A percentile compares a stretch with the other conserved stretches of the same genome.
phyloP scores from a whole-genome alignment of 2,797 vertebrate genomes.

The Bovichtus diacanthus region DNA sequence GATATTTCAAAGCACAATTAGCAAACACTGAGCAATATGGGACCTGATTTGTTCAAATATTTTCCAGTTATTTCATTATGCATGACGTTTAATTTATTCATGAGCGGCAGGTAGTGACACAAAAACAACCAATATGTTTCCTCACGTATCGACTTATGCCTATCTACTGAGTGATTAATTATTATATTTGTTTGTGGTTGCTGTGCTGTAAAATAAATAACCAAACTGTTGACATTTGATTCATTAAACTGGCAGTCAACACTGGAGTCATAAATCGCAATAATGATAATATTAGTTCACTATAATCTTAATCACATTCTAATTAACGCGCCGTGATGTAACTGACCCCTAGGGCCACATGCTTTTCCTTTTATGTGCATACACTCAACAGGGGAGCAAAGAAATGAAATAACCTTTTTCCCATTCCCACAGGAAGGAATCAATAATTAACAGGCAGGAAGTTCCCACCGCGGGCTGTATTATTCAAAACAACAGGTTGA shows the following conservation, averaged over 20 bases:
- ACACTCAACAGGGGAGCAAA: slow-evolving; percentile 36
- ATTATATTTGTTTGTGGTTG: slow-evolving; percentile 7
- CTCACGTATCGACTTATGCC: slow-evolving; percentile 41
- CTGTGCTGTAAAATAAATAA: slow-evolving; percentile 8
- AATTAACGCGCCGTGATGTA: slow-evolving; percentile 35
- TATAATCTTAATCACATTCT: slow-evolving; percentile 8
- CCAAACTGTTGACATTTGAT: slow-evolving; percentile 35
- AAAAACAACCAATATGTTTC: slow-evolving; percentile 38
- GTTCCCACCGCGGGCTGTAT: slow-evolving; percentile 45
- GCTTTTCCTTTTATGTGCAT: neutral
- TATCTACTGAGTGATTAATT: slow-evolving; percentile 47
- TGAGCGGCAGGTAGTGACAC: slow-evolving; percentile 42
- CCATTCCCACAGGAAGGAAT: slow-evolving; percentile 60
- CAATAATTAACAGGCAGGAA: slow-evolving; percentile 69
- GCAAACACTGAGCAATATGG: slow-evolving; percentile 25
- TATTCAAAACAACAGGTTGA: slow-evolving; percentile 57
- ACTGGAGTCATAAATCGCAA: slow-evolving; percentile 12
- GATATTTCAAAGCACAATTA: neutral
- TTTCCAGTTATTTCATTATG: slow-evolving; percentile 56
- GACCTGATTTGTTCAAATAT: slow-evolving; percentile 37
- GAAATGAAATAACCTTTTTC: slow-evolving; percentile 51
- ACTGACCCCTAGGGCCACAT: neutral
- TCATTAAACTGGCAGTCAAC: slow-evolving; percentile 16
- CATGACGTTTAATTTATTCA: slow-evolving; percentile 60
- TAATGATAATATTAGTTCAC: slow-evolving; percentile 17